Evolutionary conservation across 2,797 vertebrate species (phyloP).

Genomic region (Phylloscopus collybita): DNA sequence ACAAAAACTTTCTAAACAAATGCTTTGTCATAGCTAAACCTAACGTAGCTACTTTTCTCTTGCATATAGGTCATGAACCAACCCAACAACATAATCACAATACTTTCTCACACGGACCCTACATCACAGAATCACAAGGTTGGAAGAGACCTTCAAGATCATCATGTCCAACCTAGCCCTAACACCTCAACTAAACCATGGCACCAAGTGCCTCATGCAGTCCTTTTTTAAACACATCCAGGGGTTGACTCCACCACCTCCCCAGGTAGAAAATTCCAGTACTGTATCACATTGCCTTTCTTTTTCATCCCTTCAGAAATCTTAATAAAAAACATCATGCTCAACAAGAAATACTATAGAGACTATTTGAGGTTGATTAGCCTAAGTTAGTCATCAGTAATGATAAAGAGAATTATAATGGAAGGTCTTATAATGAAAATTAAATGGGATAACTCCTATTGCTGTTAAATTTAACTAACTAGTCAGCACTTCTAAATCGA

Average conservation of each 20-base stretch:
- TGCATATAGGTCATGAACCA: neutral
- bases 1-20: neutral
- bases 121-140: neutral
- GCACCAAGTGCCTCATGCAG: neutral
- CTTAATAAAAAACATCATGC: neutral
- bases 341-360: neutral
- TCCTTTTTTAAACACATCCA: neutral
- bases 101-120: neutral
- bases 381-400: neutral
- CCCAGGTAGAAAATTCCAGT: accelerated
- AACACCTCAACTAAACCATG: neutral
- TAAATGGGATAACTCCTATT: neutral
- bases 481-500: neutral
- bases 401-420: neutral
- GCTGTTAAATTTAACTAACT: neutral
- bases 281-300: neutral
- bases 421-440: neutral
- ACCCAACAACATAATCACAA: neutral
- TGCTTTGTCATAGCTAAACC: neutral
- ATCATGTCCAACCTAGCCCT: neutral
- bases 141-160: neutral
- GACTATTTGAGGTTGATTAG: neutral
- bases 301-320: neutral
- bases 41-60: neutral
- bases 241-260: neutral